These are phyloP conservation scores for Chaenocephalus aceratus DNA, from an alignment of 2,113 vertebrate genomes.

Conservation along the genomic window DNA sequence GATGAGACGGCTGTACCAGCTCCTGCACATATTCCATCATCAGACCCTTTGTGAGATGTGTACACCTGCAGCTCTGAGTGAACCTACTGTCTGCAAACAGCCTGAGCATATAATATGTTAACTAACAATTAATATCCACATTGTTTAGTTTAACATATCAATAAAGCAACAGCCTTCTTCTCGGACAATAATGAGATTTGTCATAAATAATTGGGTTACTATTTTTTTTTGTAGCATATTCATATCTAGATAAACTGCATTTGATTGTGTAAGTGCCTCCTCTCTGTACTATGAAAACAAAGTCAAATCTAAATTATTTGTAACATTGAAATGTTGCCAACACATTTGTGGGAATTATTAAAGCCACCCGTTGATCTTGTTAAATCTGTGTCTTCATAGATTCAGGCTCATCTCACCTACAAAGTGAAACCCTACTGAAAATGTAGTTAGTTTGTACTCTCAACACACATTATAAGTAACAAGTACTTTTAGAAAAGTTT, in stretches of 20 bases:
- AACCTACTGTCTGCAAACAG: neutral
- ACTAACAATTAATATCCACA: neutral
- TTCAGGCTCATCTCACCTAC: neutral
- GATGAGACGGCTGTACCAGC: neutral
- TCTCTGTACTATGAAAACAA: no score
- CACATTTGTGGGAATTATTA: constrained; percentile 3
- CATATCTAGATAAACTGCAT: no score
- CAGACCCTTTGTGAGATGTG: neutral
- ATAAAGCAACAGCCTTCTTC: neutral
- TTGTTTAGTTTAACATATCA: neutral
- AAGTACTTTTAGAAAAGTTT: no score
- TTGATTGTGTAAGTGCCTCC: no score
- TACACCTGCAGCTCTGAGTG: constrained; percentile 6
- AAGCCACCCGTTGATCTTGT: neutral
- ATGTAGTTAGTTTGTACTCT: neutral
- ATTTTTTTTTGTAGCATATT: no score
- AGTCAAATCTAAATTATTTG: neutral
- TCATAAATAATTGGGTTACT: neutral
- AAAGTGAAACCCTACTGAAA: neutral
- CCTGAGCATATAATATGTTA: neutral
- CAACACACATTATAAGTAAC: no score
- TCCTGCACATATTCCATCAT: neutral
- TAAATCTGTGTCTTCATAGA: constrained; percentile 14
- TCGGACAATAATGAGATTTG: neutral
- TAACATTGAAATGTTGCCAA: neutral